phyloP scores from a whole-genome alignment of 92 coral and sea anemone genomes.

The Umimayanthus kanabou region DNA sequence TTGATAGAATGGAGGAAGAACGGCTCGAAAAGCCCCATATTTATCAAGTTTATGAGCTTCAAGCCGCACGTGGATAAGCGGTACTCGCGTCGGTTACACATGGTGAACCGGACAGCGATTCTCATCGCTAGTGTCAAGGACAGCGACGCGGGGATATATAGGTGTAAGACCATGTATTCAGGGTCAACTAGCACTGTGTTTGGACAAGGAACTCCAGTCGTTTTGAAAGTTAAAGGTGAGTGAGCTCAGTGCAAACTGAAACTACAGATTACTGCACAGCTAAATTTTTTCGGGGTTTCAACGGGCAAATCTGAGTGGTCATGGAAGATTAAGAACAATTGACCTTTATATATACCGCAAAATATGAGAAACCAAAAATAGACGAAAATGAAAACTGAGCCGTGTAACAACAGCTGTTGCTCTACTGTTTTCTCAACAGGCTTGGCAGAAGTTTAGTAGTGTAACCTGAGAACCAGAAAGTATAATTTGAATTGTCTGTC shows the following conservation, averaged over 20 bases:
- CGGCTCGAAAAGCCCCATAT: conserved; percentile 74
- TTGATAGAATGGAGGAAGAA: conserved; percentile 86
- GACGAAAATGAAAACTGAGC: not conserved
- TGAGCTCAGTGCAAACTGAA: not conserved
- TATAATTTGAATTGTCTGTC: not conserved
- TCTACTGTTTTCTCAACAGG: not conserved
- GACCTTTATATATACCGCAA: not conserved
- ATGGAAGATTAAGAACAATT: not conserved
- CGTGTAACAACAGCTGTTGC: not conserved
- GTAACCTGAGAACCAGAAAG: not conserved
- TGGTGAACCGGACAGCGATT: conserved; percentile 74
- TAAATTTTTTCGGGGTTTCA: not conserved
- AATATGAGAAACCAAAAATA: not conserved
- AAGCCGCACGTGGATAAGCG: conserved; percentile 75
- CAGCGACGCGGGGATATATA: conserved; percentile 84
- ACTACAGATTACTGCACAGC: not conserved
- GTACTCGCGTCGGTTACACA: conserved; percentile 78
- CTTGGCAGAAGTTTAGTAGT: not conserved
- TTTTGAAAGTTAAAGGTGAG: conserved; percentile 81
- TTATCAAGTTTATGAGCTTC: conserved; percentile 82
- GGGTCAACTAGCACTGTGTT: conserved; percentile 59
- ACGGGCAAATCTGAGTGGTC: not conserved
- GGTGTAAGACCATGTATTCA: conserved; percentile 71
- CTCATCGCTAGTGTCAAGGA: conserved; percentile 69
- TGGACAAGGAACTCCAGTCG: conserved; percentile 76